Percentiles rank a stretch among this genome's conserved stretches.
These are phyloP conservation scores for Protonemura montana DNA, from an alignment of 2,888 invertebrate species.

Conservation along the genomic window DNA sequence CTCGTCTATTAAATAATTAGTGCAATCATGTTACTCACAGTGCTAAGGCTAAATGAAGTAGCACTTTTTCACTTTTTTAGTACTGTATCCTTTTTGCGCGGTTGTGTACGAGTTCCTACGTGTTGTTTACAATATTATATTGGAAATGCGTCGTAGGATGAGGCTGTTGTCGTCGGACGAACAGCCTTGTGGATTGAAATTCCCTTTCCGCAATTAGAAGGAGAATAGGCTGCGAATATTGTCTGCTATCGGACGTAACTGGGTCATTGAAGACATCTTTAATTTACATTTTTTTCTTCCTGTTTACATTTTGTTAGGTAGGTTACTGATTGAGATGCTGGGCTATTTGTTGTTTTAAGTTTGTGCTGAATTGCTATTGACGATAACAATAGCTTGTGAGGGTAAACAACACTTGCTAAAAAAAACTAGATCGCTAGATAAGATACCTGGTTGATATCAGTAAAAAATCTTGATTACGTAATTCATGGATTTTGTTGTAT, in stretches of 20 bases:
- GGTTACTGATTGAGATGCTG: not conserved
- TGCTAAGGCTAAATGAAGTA: no score
- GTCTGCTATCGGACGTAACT: not conserved
- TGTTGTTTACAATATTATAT: no score
- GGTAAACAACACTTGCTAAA: not conserved
- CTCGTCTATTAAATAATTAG: no score
- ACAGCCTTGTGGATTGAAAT: no score
- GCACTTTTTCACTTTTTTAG: no score
- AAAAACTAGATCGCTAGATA: not conserved
- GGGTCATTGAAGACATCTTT: not conserved
- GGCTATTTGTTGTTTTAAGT: not conserved
- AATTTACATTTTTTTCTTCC: not conserved
- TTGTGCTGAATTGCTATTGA: not conserved
- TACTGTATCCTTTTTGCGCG: no score
- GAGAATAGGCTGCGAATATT: not conserved
- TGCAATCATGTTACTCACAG: no score
- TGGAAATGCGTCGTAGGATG: no score
- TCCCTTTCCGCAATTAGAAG: not conserved
- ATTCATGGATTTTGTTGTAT: not conserved
- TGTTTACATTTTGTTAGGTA: not conserved
- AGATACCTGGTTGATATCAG: not conserved
- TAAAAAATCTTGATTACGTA: not conserved
- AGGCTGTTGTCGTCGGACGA: no score
- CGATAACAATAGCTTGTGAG: not conserved
- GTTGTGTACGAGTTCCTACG: no score